Base-by-base conservation (phyloP, 2,888 invertebrate species). In the Tachina fera region DNA sequence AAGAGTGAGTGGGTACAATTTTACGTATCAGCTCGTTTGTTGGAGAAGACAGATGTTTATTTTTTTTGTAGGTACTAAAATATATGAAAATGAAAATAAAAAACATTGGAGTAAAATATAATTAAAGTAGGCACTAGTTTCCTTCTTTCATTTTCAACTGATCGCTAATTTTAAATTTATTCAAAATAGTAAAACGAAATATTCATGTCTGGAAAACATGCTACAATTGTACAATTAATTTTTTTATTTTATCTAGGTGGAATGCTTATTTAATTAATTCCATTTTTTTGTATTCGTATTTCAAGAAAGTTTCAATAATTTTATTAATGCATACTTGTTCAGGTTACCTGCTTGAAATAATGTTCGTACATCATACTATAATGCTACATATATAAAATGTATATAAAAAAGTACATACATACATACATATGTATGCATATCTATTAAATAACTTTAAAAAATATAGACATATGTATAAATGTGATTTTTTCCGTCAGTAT, bases 61-160 rank as follows among this genome's bases (percentile, higher is more conserved):
- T 76, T 9, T 16, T 31, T 6, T 4, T 56, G 31, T n/a, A n/a
- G n/a, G 9, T 19, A 47, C 6, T 47, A n/a, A 41, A 51, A 39
- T 39, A 10, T 31, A 31, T 6, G 31, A 43, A 60, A 22, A 51
- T 8, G 16, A 53, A 19, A 53, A 31, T 63, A 45, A n/a, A 10
- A 13, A 43, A 43, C 1, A 43, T 22, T 43, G 31, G 5, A 0
- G 31, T 31, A 31, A 51, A 63, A 51, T 53, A 6, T 56, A 22
- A 41, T 63, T 16, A 47, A 60, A 49, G 9, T 49, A 58, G 16
- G 45, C 22, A 67, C 11, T 49, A 74, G 65, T 80, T 80, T 80
- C 80, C 80, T 80, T 80, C 65, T 74, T 74, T 80, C 58, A 43
- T 80, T 72, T 61, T 61, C 8, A n/a, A 53, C 13, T 61, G 49